Evolutionary conservation across 2,113 vertebrate species (phyloP).

Genomic region (Mormoops blainvillei): DNA sequence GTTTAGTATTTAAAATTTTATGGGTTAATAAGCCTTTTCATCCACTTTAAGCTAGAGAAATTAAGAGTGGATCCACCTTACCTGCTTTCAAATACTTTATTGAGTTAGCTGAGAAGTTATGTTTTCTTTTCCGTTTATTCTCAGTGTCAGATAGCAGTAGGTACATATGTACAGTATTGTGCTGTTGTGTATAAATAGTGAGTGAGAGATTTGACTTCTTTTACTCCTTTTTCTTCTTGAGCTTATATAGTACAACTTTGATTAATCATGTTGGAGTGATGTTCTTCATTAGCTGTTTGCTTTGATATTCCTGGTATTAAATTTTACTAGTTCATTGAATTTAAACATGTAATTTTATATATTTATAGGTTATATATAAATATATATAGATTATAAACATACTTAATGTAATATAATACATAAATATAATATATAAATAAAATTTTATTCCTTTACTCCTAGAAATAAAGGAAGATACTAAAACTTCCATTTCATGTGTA

Average conservation of each 20-base stretch:
- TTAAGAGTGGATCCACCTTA: neutral
- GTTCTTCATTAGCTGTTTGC: constrained; percentile 26
- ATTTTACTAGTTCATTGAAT: constrained; percentile 14
- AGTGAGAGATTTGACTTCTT: neutral
- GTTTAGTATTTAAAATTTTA: constrained; percentile 6
- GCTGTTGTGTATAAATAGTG: neutral
- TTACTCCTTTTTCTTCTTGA: constrained; percentile 1
- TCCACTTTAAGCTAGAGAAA: neutral
- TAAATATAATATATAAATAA: constrained; percentile 16
- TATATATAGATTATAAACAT: no score
- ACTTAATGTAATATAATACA: constrained; percentile 1
- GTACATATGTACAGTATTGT: neutral
- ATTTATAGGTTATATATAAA: neutral
- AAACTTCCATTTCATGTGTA: constrained; percentile 13
- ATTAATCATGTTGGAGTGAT: neutral
- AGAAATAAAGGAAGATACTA: neutral
- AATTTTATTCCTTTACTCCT: neutral
- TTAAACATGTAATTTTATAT: constrained; percentile 35
- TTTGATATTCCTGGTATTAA: constrained; percentile 2
- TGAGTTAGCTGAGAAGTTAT: neutral
- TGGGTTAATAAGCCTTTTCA: neutral
- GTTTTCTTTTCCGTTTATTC: neutral
- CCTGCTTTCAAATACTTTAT: neutral
- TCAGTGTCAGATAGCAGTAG: neutral
- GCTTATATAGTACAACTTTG: neutral